Conservation (phyloP, 2,888 invertebrate species). For the Cephus pygmeus region DNA sequence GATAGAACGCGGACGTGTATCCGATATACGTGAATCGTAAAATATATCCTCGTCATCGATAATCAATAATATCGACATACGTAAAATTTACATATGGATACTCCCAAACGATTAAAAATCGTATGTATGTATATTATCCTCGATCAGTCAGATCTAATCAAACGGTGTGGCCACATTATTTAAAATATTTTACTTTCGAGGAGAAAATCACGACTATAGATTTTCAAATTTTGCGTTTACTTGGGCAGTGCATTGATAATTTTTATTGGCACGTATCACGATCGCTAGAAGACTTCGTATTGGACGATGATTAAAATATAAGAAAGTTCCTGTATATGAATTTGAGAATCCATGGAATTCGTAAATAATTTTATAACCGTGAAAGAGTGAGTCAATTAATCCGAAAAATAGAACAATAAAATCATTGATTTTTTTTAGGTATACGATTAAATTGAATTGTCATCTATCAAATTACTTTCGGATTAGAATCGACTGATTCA, state of each 20-base stretch:
- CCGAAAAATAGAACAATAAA: neutral
- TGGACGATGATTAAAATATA: neutral
- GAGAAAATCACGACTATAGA: neutral
- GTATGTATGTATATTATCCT: neutral
- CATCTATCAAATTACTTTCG: neutral
- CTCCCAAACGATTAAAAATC: neutral
- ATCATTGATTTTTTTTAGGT: neutral
- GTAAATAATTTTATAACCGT: neutral
- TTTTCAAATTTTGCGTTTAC: neutral
- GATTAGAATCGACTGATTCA: neutral
- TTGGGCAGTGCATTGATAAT: slow-evolving; percentile 27
- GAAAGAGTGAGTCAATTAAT: neutral
- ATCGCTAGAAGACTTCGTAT: slow-evolving; percentile 9
- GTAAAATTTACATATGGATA: neutral
- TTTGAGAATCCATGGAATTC: neutral
- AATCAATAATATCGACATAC: neutral
- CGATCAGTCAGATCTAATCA: neutral
- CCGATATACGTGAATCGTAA: neutral
- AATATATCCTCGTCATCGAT: neutral
- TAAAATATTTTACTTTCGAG: neutral
- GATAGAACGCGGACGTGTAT: neutral
- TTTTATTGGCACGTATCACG: slow-evolving; percentile 51
- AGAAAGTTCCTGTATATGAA: neutral
- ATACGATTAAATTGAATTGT: neutral
- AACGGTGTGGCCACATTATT: neutral